These are phyloP conservation scores for Camelus dromedarius DNA, from an alignment of 2,113 vertebrate genomes.

Conservation along the genomic window DNA sequence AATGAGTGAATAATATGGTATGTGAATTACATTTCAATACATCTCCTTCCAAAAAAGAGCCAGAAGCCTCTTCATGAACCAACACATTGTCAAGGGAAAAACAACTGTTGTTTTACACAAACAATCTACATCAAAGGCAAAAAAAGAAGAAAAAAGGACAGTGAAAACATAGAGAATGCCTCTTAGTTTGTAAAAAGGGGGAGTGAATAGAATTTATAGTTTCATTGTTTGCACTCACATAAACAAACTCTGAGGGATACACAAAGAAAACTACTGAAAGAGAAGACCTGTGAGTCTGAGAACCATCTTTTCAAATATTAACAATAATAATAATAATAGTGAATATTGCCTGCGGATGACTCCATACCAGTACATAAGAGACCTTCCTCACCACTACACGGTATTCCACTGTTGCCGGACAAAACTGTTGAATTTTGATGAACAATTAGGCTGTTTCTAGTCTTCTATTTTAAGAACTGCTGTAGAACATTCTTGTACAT, in stretches of 20 bases:
- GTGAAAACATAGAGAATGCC: neutral
- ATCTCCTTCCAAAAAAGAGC: neutral
- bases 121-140: too few relatives aligned
- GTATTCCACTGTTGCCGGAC: fast-evolving
- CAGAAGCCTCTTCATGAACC: neutral
- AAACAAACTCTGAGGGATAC: neutral
- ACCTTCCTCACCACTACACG: neutral
- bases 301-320: neutral
- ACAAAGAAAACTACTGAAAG: neutral
- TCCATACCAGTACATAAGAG: too few relatives aligned
- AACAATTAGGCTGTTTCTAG: neutral
- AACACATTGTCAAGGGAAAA: neutral
- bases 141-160: neutral
- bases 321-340: neutral
- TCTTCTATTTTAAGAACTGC: neutral
- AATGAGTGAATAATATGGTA: neutral
- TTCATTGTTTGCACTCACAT: neutral
- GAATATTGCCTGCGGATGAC: neutral
- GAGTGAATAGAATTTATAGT: neutral
- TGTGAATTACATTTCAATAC: neutral
- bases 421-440: neutral
- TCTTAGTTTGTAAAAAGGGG: neutral
- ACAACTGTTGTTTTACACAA: neutral
- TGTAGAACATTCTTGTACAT: neutral
- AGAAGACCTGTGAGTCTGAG: neutral